Conservation (phyloP, 2,113 vertebrate species). For the Carettochelys insculpta region DNA sequence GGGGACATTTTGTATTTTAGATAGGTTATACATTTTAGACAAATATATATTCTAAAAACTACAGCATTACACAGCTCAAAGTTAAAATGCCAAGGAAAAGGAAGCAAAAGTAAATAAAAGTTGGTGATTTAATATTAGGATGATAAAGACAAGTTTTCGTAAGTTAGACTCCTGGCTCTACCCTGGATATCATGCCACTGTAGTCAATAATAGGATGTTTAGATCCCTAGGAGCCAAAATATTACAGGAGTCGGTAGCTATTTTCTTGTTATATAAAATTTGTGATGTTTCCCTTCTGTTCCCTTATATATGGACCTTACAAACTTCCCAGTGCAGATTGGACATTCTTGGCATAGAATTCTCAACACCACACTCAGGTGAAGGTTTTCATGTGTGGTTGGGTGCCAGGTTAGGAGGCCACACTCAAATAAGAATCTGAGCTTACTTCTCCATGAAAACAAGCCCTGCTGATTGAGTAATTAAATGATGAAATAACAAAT, state of each 20-base stretch:
- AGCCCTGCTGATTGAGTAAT: not conserved
- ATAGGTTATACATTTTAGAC: not conserved
- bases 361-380: not conserved
- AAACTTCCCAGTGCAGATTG: not conserved
- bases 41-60: not conserved
- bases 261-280: not conserved
- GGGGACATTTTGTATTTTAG: not conserved
- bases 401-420: not conserved
- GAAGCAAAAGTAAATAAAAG: not conserved
- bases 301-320: not conserved
- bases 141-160: not conserved
- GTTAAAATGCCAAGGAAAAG: not conserved
- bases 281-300: not conserved
- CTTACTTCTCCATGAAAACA: not conserved
- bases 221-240: not conserved
- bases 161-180: not conserved
- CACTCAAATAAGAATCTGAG: not conserved
- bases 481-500: constrained; percentile 1
- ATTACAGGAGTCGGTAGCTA: not conserved
- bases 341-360: not conserved
- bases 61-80: not conserved
- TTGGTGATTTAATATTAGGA: not conserved
- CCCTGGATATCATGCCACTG: not conserved
- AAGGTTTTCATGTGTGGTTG: not conserved
- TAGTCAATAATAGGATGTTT: not conserved